Percentiles rank a stretch among this genome's conserved stretches.
Conservation (phyloP, 1,140 invertebrate genomes). For the Oryzaephilus surinamensis region DNA sequence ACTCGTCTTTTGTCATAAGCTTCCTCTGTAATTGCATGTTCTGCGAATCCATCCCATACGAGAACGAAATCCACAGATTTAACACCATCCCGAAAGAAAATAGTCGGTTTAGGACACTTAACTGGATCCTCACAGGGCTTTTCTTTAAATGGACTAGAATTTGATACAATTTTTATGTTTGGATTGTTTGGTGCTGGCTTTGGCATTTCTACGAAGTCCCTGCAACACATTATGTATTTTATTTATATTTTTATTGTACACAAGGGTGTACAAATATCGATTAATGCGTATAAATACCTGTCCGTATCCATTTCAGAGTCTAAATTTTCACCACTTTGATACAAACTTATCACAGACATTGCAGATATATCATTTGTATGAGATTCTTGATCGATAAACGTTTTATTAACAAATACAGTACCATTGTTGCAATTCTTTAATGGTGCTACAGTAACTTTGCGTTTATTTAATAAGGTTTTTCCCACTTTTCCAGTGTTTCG, state of each 20-base stretch:
- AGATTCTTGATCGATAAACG: no score
- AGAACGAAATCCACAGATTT: conserved; percentile 68
- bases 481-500: no score
- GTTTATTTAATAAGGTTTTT: no score
- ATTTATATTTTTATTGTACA: not conserved
- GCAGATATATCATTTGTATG: conserved; percentile 28
- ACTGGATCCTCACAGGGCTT: no score
- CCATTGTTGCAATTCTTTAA: no score
- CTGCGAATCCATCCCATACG: conserved; percentile 52
- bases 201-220: not conserved
- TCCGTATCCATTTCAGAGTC: conserved; percentile 27
- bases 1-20: conserved; percentile 39
- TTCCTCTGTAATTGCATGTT: conserved; percentile 37
- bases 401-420: no score
- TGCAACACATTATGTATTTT: not conserved
- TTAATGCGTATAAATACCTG: conserved; percentile 15
- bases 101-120: conserved; percentile 39
- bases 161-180: not conserved
- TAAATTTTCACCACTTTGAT: conserved; percentile 26
- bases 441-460: no score
- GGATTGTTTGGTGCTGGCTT: not conserved
- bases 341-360: conserved; percentile 30
- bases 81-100: conserved; percentile 56
- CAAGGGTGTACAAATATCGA: not conserved
- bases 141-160: no score